Evolutionary conservation across 1,140 invertebrate genomes (phyloP).

Genomic region (Zaprionus tsacasi): DNA sequence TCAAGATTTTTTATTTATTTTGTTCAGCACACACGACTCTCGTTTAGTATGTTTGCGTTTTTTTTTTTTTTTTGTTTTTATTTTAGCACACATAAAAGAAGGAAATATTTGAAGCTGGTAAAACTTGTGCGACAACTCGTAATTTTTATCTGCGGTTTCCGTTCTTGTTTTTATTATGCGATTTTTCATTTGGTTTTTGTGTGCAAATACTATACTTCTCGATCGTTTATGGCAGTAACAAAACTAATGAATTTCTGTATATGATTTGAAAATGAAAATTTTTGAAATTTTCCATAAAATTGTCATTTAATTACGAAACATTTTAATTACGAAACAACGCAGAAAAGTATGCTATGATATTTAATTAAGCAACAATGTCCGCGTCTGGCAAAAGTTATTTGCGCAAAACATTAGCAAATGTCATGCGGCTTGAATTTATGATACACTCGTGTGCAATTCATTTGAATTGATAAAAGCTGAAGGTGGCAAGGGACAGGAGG

Average conservation of each 20-base stretch:
- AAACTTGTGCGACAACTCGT: conserved; percentile 57
- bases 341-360: conserved; percentile 49
- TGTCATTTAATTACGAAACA: conserved; percentile 70
- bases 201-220: background rate
- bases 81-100: conserved; percentile 45
- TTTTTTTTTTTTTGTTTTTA: conserved; percentile 59
- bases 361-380: conserved; percentile 64
- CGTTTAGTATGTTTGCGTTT: conserved; percentile 43
- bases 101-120: conserved; percentile 31
- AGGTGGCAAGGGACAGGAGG: conserved; percentile 4
- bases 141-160: conserved; percentile 58
- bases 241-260: conserved; percentile 45
- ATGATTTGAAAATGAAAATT: conserved; percentile 67
- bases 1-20: conserved; percentile 68
- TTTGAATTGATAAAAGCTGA: conserved; percentile 78
- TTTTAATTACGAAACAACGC: conserved; percentile 70
- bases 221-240: background rate
- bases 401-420: conserved; percentile 69
- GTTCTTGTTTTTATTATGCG: conserved; percentile 14
- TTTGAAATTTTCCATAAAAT: conserved; percentile 46
- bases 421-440: conserved; percentile 76
- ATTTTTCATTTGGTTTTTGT: conserved; percentile 29
- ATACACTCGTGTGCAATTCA: conserved; percentile 78
- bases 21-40: conserved; percentile 25
- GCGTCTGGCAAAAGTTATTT: conserved; percentile 33